Conservation (phyloP, 2,888 invertebrate species). For the Cephus pulcher region DNA sequence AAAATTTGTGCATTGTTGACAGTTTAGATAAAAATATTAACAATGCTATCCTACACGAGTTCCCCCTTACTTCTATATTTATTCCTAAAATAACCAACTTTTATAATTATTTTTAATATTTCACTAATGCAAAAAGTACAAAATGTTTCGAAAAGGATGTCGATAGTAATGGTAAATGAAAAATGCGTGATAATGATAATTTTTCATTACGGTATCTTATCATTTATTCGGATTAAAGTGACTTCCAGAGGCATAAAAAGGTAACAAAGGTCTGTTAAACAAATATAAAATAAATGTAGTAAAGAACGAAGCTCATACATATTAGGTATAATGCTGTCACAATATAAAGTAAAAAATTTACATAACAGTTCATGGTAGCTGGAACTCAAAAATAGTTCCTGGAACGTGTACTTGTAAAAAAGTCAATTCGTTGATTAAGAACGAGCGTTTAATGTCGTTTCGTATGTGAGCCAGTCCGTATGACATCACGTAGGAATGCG, state of each 20-base stretch:
- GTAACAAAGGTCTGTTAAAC: not conserved
- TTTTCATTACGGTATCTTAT: not conserved
- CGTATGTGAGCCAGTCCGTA: conserved; percentile 31
- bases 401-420: not conserved
- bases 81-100: no score
- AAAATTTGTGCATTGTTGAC: no score
- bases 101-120: no score
- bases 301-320: not conserved
- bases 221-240: not conserved
- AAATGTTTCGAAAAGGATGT: no score
- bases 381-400: not conserved
- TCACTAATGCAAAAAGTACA: no score
- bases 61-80: no score
- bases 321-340: not conserved
- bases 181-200: no score
- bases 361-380: not conserved
- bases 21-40: not conserved
- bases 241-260: not conserved
- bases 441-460: conserved; percentile 28
- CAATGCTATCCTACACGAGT: no score
- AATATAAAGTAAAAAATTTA: not conserved
- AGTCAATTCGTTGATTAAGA: conserved; percentile 2
- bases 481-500: conserved; percentile 62
- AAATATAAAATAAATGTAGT: not conserved
- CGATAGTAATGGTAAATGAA: no score